These are phyloP conservation scores for Mustela nigripes DNA, from an alignment of 2,113 vertebrate genomes.

Conservation along the genomic window DNA sequence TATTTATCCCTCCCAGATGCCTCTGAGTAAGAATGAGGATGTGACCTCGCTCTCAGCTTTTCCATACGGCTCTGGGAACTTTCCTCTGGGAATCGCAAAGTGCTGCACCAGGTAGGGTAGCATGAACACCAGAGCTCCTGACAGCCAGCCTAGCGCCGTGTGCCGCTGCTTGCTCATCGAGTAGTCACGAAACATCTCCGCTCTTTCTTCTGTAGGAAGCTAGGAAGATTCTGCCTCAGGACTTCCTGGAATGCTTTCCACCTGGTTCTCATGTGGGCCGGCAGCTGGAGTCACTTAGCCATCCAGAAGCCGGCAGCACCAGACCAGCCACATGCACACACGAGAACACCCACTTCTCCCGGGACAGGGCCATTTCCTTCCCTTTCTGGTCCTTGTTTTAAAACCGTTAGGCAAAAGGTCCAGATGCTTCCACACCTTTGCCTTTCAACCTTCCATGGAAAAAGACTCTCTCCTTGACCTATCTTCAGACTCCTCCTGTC, in stretches of 20 bases:
- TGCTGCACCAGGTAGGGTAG: background rate
- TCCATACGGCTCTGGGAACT: background rate
- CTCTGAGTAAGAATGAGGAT: background rate
- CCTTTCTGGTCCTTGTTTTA: background rate
- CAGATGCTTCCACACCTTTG: background rate
- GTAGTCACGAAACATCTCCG: background rate
- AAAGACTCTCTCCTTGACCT: background rate
- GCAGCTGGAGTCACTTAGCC: background rate
- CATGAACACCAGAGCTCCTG: background rate
- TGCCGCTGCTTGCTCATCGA: too few species aligned
- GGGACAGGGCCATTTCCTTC: background rate
- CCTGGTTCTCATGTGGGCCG: background rate
- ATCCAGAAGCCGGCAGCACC: background rate
- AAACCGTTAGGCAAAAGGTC: background rate
- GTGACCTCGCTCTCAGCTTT: background rate
- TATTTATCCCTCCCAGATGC: background rate
- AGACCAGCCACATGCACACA: accelerated
- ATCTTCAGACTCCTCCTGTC: background rate
- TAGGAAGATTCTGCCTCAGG: background rate
- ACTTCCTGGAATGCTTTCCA: background rate
- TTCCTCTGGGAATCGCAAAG: background rate
- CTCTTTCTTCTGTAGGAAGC: background rate
- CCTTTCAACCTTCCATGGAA: background rate
- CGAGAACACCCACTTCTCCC: background rate
- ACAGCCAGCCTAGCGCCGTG: background rate